A percentile compares a stretch with the other conserved stretches of the same genome.
Evolutionary conservation across 1,140 invertebrate species (phyloP).

Genomic region (Penaeus chinensis): DNA sequence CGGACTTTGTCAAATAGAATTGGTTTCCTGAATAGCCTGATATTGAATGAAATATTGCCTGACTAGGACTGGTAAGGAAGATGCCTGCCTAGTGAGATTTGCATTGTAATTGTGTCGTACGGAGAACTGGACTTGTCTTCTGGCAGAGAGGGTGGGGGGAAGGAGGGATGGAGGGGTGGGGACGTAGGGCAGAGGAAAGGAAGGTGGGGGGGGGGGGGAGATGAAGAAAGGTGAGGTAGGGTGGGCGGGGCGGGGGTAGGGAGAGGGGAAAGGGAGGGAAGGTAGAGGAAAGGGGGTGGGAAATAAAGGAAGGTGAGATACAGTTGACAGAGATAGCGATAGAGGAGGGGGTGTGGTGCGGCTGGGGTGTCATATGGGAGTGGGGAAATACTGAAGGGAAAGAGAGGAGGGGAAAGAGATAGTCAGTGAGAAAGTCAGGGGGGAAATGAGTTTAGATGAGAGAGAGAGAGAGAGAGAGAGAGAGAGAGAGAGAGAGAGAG

Average conservation of each 20-base stretch:
- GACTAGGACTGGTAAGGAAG: conserved; percentile 55
- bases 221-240: neutral
- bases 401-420: neutral
- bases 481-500: conserved; percentile 4
- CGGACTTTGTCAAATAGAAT: conserved; percentile 62
- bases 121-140: conserved; percentile 23
- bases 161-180: conserved; percentile 20
- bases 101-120: conserved; percentile 60
- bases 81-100: conserved; percentile 54
- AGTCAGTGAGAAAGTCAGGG: neutral
- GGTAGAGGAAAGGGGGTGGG: neutral
- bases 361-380: neutral
- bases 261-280: neutral
- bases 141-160: neutral
- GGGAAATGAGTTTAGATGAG: neutral
- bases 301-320: neutral
- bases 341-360: neutral
- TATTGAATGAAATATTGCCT: conserved; percentile 62
- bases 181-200: conserved; percentile 4
- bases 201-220: neutral
- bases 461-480: conserved; percentile 8
- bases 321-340: neutral
- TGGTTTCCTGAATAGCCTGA: conserved; percentile 62
- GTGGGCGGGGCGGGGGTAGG: neutral
- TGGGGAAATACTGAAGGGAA: neutral